phyloP scores from a whole-genome alignment of 2,888 invertebrate species.

The Sarcophaga rosellei region DNA sequence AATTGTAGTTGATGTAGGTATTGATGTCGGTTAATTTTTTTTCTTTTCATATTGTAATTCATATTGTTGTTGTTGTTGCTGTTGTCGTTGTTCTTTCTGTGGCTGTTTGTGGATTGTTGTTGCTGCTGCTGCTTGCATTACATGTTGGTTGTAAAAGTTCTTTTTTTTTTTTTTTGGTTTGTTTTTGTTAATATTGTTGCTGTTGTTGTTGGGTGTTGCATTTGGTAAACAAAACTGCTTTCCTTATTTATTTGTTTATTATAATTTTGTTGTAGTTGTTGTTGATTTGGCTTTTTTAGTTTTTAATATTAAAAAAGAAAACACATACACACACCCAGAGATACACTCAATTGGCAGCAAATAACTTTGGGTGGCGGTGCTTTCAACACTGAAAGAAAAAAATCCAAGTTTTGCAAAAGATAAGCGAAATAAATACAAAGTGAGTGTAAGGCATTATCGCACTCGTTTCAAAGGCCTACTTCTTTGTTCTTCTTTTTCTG shows the following conservation, averaged over 20 bases:
- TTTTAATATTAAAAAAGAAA: neutral
- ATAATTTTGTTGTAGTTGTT: constrained; percentile 20
- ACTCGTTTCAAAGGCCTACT: too few species aligned
- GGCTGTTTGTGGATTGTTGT: constrained; percentile 45
- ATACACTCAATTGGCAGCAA: constrained; percentile 14
- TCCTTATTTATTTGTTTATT: constrained; percentile 61
- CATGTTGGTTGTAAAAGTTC: neutral
- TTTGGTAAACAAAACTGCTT: constrained; percentile 51
- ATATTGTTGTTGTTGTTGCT: constrained; percentile 23
- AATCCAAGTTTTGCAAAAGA: neutral
- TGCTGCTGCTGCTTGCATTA: constrained; percentile 16
- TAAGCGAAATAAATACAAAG: too few species aligned
- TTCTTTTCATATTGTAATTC: constrained; percentile 7
- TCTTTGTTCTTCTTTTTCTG: too few species aligned
- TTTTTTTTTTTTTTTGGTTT: constrained; percentile 4
- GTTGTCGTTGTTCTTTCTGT: constrained; percentile 24
- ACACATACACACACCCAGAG: constrained; percentile 34
- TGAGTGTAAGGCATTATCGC: too few species aligned
- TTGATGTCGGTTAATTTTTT: constrained; percentile 63
- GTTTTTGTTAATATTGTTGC: constrained; percentile 12
- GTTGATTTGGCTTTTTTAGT: constrained; percentile 32
- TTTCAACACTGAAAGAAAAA: constrained; percentile 37
- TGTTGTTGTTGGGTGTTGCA: constrained; percentile 24
- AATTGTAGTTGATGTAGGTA: constrained; percentile 68
- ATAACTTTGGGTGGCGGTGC: constrained; percentile 5